Evolutionary conservation across 2,888 invertebrate genomes (phyloP), one percentile per base, ranked within the genome.

Genomic region (Blomia tropicalis): DNA sequence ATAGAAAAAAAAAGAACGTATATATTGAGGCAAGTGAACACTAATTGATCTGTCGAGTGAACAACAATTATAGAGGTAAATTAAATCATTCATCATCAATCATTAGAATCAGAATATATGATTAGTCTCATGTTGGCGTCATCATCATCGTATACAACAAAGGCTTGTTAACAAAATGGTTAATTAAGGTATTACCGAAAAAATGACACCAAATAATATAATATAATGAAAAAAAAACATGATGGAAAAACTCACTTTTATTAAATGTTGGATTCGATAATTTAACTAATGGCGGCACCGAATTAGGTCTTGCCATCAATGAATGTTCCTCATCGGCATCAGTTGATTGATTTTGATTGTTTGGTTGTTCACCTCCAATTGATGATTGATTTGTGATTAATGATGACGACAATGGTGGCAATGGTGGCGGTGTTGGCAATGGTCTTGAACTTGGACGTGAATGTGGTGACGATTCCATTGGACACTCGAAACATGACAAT

Each of bases 11-110:
- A 41, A n/a, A 41, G 41, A 41, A 14, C n/a, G n/a, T n/a, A n/a
- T n/a, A n/a, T n/a, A n/a, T n/a, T n/a, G n/a, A n/a, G n/a, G n/a
- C n/a, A n/a, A n/a, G n/a, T n/a, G n/a, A n/a, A n/a, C n/a, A n/a
- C n/a, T n/a, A n/a, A 41, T n/a, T 41, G 41, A 41, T 17, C 41
- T 41, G 41, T 7, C 22, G 51, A n/a, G n/a, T n/a, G n/a, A n/a
- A n/a, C n/a, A 47, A n/a, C 51, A 47, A 47, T 47, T 47, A 47
- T 7, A 47, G n/a, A 47, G 7, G 51, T n/a, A n/a, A n/a, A n/a
- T n/a, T 11, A 47, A 47, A 11, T 47, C 7, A 47, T 47, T 47
- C n/a, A n/a, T 47, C 51, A 47, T 47, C 51, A 47, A 47, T 47
- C 51, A 47, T 47, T 7, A 17, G 14, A 17, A n/a, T n/a, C 41